Base-by-base conservation (phyloP, 2,113 vertebrate genomes). In the Tychaedon coryphoeus region DNA sequence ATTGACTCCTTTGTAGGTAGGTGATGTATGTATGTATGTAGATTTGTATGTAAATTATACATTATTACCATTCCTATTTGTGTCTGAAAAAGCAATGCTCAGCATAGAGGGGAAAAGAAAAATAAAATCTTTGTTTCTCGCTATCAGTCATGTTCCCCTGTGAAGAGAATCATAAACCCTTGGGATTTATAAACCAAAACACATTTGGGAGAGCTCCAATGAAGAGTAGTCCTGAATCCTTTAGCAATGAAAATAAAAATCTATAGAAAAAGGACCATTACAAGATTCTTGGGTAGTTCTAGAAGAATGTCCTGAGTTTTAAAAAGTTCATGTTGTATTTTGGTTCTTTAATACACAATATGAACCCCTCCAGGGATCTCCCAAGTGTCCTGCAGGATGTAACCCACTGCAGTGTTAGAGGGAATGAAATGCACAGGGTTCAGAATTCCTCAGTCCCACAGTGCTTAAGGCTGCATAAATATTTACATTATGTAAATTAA, bases 401-500 rank as follows among this genome's bases (percentile, higher is more conserved):
- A 96, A 92, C 86, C 91, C 34, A 24, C 38, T 87, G 62, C 65
- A 66, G 33, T 79, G 73, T 86, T 73, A 20, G 82, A 88, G 96
- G 71, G 47, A 75, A 89, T 65, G 82, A 92, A 94, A 74, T 78
- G 43, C 66, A 90, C 29, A 78, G 22, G 8, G 3, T 76, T 96
- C 70, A 78, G 58, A 75, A 57, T 79, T 88, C 88, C 40, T 78
- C 83, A 75, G 31, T 54, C 81, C 64, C 80, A 50, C 80, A 80
- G 83, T 71, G 60, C 56, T 90, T 54, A 91, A 72, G 74, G 73
- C 56, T 61, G 40, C 71, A 66, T 90, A 69, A 83, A 95, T 96
- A 88, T 85, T 92, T 77, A 91, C 86, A 73, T 76, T 93, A 76
- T 93, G 22, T 23, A 95, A 75, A 87, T 61, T 80, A 38, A 84